A percentile compares a stretch with the other conserved stretches of the same genome.
phyloP scores from a whole-genome alignment of 2,113 vertebrate genomes.

The Brachyistius frenatus region DNA sequence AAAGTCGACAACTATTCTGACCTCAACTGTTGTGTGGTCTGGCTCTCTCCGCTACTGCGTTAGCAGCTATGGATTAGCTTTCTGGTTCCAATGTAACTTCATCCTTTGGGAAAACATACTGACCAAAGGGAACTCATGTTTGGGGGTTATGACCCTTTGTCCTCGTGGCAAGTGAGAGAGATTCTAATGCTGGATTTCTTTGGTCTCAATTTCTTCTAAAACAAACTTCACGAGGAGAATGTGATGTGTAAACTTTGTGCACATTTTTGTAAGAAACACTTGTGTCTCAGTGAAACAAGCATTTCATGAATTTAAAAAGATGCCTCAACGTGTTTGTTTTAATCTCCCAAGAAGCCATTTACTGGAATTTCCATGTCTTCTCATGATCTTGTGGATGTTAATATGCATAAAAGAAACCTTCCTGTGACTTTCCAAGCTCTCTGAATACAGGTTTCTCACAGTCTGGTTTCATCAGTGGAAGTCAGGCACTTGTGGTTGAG shows the following conservation, averaged over 20 bases:
- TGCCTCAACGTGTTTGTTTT: conserved; percentile 16
- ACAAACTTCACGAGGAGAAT: conserved; percentile 40
- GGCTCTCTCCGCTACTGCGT: conserved; percentile 17
- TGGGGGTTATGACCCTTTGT: conserved; percentile 66
- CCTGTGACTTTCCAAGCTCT: conserved; percentile 6
- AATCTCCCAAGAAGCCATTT: conserved; percentile 9
- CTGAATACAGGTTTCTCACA: conserved; percentile 27
- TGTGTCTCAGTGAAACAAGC: not conserved
- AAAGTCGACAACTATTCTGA: conserved; percentile 48
- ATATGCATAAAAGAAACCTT: conserved; percentile 21
- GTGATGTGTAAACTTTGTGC: conserved; percentile 1
- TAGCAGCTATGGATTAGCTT: conserved; percentile 64
- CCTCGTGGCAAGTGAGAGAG: conserved; percentile 47
- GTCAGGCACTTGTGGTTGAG: not conserved
- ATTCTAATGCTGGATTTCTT: conserved; percentile 39
- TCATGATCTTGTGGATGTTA: conserved; percentile 13
- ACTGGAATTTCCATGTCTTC: conserved; percentile 9
- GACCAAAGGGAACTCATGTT: conserved; percentile 73
- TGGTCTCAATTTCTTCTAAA: conserved; percentile 61
- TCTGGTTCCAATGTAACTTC: conserved; percentile 71
- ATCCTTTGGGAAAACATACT: conserved; percentile 79
- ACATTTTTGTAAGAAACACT: not conserved
- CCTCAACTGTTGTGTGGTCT: conserved; percentile 76
- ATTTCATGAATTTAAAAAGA: conserved; percentile 22
- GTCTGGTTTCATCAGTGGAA: conserved; percentile 15